Evolutionary conservation across 2,113 vertebrate species (phyloP), one percentile per base, ranked within the genome.

Genomic region (Eleginops maclovinus): DNA sequence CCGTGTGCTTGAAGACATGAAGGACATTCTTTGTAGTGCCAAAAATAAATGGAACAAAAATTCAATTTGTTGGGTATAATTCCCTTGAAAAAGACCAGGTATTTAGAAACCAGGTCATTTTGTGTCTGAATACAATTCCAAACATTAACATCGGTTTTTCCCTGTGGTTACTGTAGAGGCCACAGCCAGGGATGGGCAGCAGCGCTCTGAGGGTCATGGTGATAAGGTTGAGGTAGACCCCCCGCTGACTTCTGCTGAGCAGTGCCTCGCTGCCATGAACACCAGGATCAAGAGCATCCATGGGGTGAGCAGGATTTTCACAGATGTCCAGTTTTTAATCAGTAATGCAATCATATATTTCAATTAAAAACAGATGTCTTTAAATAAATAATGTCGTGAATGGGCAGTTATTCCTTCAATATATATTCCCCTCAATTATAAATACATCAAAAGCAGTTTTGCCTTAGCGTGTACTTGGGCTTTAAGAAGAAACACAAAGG

Each of bases 201-300:
- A 28, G 53, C 2, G 21, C 16, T 50, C 24, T 14, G 28, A 68
- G 40, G 70, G 22, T 64, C 36, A 44, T 19, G n/a, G 6, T 43
- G 15, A 22, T 13, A 16, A 64, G 10, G 6, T 9, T 1, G 31
- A 66, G 26, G 50, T 53, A 6, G 14, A 53, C 2, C 24, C 43
- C 46, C 54, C 36, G 50, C 44, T 84, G 1, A 4, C 81, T 51
- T 72, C 85, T 3, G 93, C 94, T 2, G 93, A 95, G 63, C 88
- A 95, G 2, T 94, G 88, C 75, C 88, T 94, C 53, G 54, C 9
- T 31, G 78, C 81, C 3, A 89, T 94, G 75, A 83, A 88, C 43
- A 75, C 77, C 79, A 90, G 86, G n/a, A 84, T 96, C 78, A 81
- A 81, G 88, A 89, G 28, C 56, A 43, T 24, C 90, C 26, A 80